A percentile compares a stretch with the other conserved stretches of the same genome.
Conservation (phyloP, 2,113 vertebrate genomes). For the Myotis davidii region DNA sequence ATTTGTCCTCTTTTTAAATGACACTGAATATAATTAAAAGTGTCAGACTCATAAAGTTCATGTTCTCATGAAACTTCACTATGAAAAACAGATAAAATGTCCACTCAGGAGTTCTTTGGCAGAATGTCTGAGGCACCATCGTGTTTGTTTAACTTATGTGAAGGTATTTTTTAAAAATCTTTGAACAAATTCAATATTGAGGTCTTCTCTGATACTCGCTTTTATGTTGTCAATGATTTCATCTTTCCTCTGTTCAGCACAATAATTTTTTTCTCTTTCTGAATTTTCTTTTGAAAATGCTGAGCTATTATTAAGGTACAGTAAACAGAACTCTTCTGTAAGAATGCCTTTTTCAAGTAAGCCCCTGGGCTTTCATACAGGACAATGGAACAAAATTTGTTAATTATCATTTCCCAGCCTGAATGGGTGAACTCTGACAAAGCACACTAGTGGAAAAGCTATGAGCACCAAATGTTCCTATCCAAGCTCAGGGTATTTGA, state of each 20-base stretch:
- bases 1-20: constrained; percentile 82
- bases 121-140: background rate
- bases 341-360: constrained; percentile 56
- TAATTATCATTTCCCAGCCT: constrained; percentile 42
- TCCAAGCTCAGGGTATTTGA: background rate
- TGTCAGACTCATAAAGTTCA: constrained; percentile 79
- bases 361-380: background rate
- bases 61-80: constrained; percentile 77
- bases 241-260: background rate
- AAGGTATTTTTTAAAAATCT: constrained; percentile 47
- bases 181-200: constrained; percentile 51
- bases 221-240: constrained; percentile 42
- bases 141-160: background rate
- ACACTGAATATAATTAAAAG: constrained; percentile 77
- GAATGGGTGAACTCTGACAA: constrained; percentile 30
- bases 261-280: constrained; percentile 50
- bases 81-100: constrained; percentile 62
- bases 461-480: background rate
- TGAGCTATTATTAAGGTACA: background rate
- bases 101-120: constrained; percentile 70
- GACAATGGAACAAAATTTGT: constrained; percentile 43
- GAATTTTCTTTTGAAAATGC: constrained; percentile 56
- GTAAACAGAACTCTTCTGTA: constrained; percentile 72
- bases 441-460: background rate
- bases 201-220: constrained; percentile 50